phyloP scores from a whole-genome alignment of 2,113 vertebrate species.

The Spizaetus ornatus region DNA sequence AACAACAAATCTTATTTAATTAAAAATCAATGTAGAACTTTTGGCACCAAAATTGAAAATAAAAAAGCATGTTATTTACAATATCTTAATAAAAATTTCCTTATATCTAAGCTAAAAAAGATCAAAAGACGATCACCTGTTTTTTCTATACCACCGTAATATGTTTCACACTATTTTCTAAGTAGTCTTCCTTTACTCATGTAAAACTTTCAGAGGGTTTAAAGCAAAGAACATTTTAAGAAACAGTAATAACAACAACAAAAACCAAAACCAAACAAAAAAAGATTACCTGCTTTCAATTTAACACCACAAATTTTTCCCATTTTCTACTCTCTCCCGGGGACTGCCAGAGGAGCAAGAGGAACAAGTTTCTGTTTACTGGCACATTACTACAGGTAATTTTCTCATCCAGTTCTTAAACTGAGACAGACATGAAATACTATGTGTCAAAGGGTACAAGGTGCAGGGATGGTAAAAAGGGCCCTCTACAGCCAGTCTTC shows the following conservation, averaged over 20 bases:
- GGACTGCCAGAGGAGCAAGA: background rate
- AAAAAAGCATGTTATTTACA: background rate
- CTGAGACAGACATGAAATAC: background rate
- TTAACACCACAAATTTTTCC: background rate
- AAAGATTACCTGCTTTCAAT: background rate
- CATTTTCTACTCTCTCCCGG: background rate
- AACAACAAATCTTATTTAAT: background rate
- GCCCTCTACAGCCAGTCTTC: background rate
- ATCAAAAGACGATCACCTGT: background rate
- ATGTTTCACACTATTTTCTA: background rate
- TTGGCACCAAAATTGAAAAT: background rate
- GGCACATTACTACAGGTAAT: background rate
- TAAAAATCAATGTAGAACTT: background rate
- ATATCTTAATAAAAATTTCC: background rate
- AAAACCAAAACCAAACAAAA: too few relatives aligned
- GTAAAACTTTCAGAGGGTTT: background rate
- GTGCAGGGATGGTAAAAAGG: background rate
- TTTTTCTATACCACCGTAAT: background rate
- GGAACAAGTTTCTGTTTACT: background rate
- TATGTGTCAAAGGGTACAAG: background rate
- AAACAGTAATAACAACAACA: background rate
- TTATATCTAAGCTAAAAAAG: background rate
- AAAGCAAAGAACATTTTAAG: background rate
- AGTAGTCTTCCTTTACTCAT: background rate
- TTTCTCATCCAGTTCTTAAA: background rate